Conservation (phyloP, 2,888 invertebrate species). For the Tetrapedia diversipes region DNA sequence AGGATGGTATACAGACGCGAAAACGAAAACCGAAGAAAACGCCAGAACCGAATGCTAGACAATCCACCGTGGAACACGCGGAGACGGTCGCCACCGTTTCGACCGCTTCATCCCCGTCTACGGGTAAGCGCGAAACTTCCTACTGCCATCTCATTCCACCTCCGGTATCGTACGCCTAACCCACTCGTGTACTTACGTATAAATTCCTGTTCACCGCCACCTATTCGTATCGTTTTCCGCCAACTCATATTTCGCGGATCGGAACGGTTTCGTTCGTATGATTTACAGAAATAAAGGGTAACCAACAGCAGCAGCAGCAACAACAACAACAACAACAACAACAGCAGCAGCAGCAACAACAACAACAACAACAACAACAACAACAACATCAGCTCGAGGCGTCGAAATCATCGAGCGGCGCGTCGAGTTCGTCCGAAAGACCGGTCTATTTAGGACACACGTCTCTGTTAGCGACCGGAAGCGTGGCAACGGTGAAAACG, state of each 20-base stretch:
- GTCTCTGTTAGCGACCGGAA: slow-evolving; percentile 84
- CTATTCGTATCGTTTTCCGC: background rate
- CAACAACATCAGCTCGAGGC: slow-evolving; percentile 78
- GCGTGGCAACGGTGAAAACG: slow-evolving; percentile 79
- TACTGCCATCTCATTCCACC: background rate
- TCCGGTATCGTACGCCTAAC: background rate
- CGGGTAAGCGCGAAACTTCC: slow-evolving; percentile 64
- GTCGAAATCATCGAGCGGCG: slow-evolving; percentile 72
- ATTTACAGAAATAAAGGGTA: slow-evolving; percentile 73
- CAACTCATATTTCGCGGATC: no score
- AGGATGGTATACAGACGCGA: slow-evolving; percentile 97
- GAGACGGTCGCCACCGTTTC: slow-evolving; percentile 73
- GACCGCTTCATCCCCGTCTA: slow-evolving; percentile 78
- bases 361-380: slow-evolving; percentile 70
- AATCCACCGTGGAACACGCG: slow-evolving; percentile 75
- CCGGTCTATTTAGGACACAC: slow-evolving; percentile 85
- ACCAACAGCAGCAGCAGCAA: slow-evolving; percentile 71
- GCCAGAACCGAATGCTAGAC: slow-evolving; percentile 80
- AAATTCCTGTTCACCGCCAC: no score
- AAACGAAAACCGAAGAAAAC: slow-evolving; percentile 96
- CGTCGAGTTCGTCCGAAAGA: slow-evolving; percentile 74
- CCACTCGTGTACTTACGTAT: background rate
- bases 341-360: slow-evolving; percentile 76
- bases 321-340: slow-evolving; percentile 70
- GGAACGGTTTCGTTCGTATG: background rate